phyloP scores from a whole-genome alignment of 2,797 vertebrate genomes.

The Acipenser transmontanus region DNA sequence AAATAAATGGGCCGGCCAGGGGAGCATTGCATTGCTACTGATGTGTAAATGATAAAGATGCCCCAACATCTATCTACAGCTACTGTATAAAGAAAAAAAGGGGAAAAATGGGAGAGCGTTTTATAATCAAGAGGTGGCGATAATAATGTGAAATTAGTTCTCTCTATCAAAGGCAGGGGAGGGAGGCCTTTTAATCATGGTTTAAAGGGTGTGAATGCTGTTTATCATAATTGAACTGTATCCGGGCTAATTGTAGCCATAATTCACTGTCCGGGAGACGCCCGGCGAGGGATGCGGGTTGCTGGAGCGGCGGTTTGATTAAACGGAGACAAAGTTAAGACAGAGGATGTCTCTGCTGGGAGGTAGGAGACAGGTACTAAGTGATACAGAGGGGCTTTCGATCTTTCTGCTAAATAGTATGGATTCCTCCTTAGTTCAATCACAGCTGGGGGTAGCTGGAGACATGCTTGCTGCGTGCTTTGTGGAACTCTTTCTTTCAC shows the following conservation, averaged over 20 bases:
- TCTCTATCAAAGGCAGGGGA: conserved; percentile 83
- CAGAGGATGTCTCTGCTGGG: conserved; percentile 40
- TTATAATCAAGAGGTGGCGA: conserved; percentile 75
- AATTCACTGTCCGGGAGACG: conserved; percentile 87
- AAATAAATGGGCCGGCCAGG: conserved; percentile 63
- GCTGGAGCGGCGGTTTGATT: conserved; percentile 48
- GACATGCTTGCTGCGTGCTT: too few relatives aligned
- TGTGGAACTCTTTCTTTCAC: conserved; percentile 15
- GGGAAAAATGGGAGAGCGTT: conserved; percentile 55
- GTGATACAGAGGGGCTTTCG: conserved; percentile 37
- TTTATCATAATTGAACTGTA: conserved; percentile 97
- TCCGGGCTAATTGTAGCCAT: conserved; percentile 95
- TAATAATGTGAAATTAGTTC: conserved; percentile 95
- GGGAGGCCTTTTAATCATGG: conserved; percentile 92
- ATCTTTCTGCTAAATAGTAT: conserved; percentile 22
- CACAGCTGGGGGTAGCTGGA: neutral
- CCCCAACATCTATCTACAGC: conserved; percentile 66
- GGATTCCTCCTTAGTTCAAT: conserved; percentile 18
- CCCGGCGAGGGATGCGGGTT: conserved; percentile 59
- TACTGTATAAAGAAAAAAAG: conserved; percentile 58
- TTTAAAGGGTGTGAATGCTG: conserved; percentile 84
- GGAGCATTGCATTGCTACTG: conserved; percentile 68
- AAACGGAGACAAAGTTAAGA: conserved; percentile 54
- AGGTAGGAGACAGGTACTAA: conserved; percentile 46
- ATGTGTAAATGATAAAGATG: conserved; percentile 94